A percentile compares a stretch with the other conserved stretches of the same genome.
These are phyloP conservation scores for Julus scandinavius DNA, from an alignment of 2,888 invertebrate genomes.

Conservation along the genomic window DNA sequence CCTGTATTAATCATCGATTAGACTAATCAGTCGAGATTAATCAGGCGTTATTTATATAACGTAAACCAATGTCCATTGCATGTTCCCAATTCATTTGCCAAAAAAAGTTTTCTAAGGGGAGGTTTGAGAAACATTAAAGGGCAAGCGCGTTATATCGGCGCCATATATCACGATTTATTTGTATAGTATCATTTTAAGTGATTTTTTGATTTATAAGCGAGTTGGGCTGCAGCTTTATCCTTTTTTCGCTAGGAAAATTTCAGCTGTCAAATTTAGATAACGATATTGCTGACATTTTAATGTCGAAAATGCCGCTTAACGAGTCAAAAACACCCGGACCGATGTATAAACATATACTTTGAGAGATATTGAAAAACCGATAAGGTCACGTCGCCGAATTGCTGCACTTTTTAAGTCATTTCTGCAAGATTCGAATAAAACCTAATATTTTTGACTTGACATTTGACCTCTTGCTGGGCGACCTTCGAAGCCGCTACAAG, in stretches of 20 bases:
- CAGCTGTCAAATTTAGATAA: constrained; percentile 26
- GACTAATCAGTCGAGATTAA: too few relatives aligned
- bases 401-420: constrained; percentile 5
- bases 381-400: constrained; percentile 17
- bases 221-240: background rate
- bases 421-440: background rate
- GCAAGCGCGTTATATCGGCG: background rate
- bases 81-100: background rate
- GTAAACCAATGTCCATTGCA: background rate
- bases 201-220: constrained; percentile 44
- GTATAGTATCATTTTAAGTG: constrained; percentile 44
- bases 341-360: constrained; percentile 23
- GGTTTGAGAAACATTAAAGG: constrained; percentile 5
- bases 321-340: background rate
- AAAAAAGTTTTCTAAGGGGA: constrained; percentile 31
- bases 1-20: too few relatives aligned
- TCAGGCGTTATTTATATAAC: background rate
- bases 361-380: background rate
- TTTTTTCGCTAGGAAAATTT: background rate
- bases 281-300: constrained; percentile 43
- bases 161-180: constrained; percentile 45
- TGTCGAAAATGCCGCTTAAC: background rate
- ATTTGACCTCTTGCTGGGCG: background rate
- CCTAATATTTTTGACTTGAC: background rate
- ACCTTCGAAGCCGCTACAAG: background rate